These are phyloP conservation scores for Elanus axillaris DNA, from an alignment of 2,113 vertebrate species.

Conservation along the genomic window DNA sequence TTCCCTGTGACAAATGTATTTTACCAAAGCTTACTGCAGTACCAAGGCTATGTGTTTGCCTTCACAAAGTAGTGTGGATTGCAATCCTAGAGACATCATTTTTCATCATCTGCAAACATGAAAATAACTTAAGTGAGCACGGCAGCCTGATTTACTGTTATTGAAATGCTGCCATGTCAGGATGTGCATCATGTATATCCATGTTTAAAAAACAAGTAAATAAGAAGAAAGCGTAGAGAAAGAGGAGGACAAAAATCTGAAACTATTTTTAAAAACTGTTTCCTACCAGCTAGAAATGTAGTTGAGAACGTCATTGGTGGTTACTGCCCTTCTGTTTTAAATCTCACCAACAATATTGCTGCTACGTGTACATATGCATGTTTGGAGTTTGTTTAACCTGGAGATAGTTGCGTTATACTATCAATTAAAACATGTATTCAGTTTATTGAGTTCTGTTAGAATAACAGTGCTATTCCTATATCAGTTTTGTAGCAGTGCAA, in stretches of 20 bases:
- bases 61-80: neutral
- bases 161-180: neutral
- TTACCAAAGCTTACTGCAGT: neutral
- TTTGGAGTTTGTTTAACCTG: neutral
- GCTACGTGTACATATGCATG: accelerated
- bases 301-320: neutral
- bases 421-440: neutral
- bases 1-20: neutral
- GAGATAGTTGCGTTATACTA: neutral
- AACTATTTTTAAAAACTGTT: neutral
- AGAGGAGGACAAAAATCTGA: neutral
- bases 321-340: neutral
- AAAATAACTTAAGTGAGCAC: constrained; percentile 8
- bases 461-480: neutral
- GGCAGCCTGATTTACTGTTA: neutral
- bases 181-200: neutral
- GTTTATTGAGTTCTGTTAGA: neutral
- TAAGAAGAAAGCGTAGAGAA: neutral
- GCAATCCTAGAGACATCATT: neutral
- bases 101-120: constrained; percentile 32
- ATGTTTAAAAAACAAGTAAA: neutral
- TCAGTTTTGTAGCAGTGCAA: neutral
- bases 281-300: neutral
- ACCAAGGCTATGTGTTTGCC: neutral
- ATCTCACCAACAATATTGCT: neutral